A percentile compares a stretch with the other conserved stretches of the same genome.
phyloP scores from a whole-genome alignment of 2,113 vertebrate species.

The Echinops telfairi region DNA sequence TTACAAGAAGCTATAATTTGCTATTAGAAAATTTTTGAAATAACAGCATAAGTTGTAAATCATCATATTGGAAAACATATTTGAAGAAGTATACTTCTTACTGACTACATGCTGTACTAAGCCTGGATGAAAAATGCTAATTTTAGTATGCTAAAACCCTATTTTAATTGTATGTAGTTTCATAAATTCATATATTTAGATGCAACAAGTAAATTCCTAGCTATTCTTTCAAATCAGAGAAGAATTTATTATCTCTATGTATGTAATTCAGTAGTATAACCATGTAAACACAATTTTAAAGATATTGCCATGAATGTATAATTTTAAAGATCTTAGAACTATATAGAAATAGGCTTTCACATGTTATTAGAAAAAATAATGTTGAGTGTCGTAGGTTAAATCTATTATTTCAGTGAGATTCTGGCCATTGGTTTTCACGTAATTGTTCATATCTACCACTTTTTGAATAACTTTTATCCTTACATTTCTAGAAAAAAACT shows the following conservation, averaged over 20 bases:
- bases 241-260: background rate
- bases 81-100: background rate
- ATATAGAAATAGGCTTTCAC: too few relatives aligned
- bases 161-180: background rate
- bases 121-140: background rate
- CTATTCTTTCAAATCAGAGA: background rate
- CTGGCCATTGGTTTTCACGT: background rate
- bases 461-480: background rate
- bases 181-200: background rate
- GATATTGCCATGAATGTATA: too few relatives aligned
- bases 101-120: constrained; percentile 14
- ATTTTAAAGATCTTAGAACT: too few relatives aligned
- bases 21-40: background rate
- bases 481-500: constrained; percentile 47
- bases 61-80: background rate
- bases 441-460: background rate
- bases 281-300: too few relatives aligned
- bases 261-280: background rate
- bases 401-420: background rate
- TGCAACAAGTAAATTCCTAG: background rate
- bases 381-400: background rate
- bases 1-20: background rate
- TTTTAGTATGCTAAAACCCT: background rate
- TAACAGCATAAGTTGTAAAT: too few relatives aligned
- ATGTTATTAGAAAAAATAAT: too few relatives aligned